Percentiles rank a stretch among this genome's conserved stretches.
Evolutionary conservation across 1,140 invertebrate genomes (phyloP).

Genomic region (Sitophilus oryzae): DNA sequence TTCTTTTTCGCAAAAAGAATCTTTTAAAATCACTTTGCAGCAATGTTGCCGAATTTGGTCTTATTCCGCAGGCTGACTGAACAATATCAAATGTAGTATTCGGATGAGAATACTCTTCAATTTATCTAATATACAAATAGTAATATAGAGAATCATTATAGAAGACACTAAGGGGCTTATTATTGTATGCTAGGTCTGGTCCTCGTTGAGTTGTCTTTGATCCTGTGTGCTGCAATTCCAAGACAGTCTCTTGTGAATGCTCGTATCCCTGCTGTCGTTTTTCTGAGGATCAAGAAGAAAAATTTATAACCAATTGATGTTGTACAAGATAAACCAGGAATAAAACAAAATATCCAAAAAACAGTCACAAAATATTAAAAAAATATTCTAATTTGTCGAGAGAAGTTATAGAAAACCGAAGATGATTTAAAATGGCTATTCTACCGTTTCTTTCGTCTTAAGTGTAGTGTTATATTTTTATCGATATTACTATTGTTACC

Average conservation of each 20-base stretch:
- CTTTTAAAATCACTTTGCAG: not conserved
- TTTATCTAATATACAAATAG: conserved; percentile 36
- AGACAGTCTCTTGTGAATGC: conserved; percentile 60
- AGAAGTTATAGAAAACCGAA: too few species aligned
- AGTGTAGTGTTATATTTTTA: too few species aligned
- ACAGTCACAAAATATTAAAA: too few species aligned
- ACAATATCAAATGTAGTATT: conserved; percentile 7
- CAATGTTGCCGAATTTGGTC: not conserved
- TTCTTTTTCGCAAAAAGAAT: too few species aligned
- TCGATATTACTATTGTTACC: too few species aligned
- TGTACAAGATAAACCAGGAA: not conserved
- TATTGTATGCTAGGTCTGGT: conserved; percentile 41
- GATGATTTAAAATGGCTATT: too few species aligned
- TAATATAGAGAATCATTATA: conserved; percentile 35
- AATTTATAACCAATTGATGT: not conserved
- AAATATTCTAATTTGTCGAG: too few species aligned
- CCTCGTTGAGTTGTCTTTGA: conserved; percentile 32
- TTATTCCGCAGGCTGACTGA: conserved; percentile 6
- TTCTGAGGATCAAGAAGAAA: conserved; percentile 46
- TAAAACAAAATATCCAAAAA: conserved; percentile 11
- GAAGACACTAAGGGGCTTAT: conserved; percentile 35
- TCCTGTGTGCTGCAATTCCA: conserved; percentile 54
- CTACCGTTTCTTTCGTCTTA: too few species aligned
- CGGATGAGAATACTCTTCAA: conserved; percentile 26
- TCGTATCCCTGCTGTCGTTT: conserved; percentile 50